These are phyloP conservation scores for Pammene fasciana DNA, from an alignment of 2,888 invertebrate genomes.

Conservation along the genomic window DNA sequence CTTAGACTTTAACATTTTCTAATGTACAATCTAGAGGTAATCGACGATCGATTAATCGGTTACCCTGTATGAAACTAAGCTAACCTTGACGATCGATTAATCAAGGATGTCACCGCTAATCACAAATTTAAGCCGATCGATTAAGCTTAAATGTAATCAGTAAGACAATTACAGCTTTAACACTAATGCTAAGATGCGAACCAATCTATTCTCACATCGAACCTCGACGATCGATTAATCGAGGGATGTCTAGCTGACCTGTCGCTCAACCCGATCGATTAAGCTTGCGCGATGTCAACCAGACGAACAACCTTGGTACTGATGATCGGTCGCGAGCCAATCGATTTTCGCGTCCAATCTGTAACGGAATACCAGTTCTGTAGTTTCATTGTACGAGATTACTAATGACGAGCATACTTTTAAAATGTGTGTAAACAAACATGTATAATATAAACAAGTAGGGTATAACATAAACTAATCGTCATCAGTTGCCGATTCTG, in stretches of 20 bases:
- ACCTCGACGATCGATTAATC: not conserved
- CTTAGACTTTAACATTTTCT: not conserved
- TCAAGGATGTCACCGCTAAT: not conserved
- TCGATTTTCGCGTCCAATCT: not conserved
- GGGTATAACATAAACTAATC: not conserved
- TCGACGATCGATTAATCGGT: not conserved
- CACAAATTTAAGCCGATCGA: slow-evolving; percentile 1
- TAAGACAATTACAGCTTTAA: slow-evolving; percentile 1
- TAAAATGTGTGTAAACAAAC: no score
- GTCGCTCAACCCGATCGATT: slow-evolving; percentile 2
- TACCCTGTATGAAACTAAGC: not conserved
- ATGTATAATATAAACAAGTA: not conserved
- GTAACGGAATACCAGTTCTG: slow-evolving; percentile 3
- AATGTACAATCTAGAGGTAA: not conserved
- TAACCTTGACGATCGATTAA: slow-evolving; percentile 4
- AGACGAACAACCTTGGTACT: not conserved
- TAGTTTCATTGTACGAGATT: not conserved
- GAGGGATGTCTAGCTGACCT: not conserved
- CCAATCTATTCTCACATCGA: slow-evolving; percentile 2
- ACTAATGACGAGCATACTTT: no score
- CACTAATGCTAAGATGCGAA: not conserved
- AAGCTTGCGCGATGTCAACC: not conserved
- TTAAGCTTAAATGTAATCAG: not conserved
- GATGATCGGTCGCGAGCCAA: not conserved
- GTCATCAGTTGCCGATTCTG: not conserved